Evolutionary conservation across 2,888 invertebrate genomes (phyloP), one percentile per base, ranked within the genome.

Genomic region (Unio delphinus): DNA sequence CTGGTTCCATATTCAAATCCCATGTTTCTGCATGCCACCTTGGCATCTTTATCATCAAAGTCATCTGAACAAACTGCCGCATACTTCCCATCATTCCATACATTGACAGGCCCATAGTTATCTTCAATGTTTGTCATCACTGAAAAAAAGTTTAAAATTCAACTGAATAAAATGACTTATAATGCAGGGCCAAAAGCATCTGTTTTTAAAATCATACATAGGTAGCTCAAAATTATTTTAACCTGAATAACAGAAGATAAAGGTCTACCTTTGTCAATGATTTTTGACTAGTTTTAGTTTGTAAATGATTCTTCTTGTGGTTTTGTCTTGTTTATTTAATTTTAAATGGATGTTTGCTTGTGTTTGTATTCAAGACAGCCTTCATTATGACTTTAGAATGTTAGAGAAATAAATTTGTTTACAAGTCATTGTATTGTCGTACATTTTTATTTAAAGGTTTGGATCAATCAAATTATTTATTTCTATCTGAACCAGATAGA

Each of bases 11-110:
- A 78, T 20, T 67, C 67, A 61, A 75, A 94, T n/a, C 89, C 89
- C 69, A 90, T 80, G 73, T 86, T 85, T 54, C 87, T 75, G 72
- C 91, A 91, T 28, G 89, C 77, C 5, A 89, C 89, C 0, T 65
- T 69, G 0, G 94, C 95, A n/a, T 94, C 92, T 59, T 91, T 91
- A 26, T 91, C 90, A 61, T 93, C 92, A 82, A 95, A 94, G 81
- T 94, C 93, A 81, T 95, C 94, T 80, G 95, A 94, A 85, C 95
- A 95, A 20, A 95, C 91, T 1, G 79, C 68, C 23, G 70, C 66
- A 65, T 83, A 82, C 0, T 63, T 20, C 26, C 72, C 73, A 20
- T 78, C 72, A 2, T 66, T 70, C 77, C 80, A 81, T 1, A 80
- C 71, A 56, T 79, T 69, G 0, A 82, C 72, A 11, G 75, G 78